A percentile compares a stretch with the other conserved stretches of the same genome.
phyloP scores from a whole-genome alignment of 2,797 vertebrate genomes.

The Nannoperca australis region DNA sequence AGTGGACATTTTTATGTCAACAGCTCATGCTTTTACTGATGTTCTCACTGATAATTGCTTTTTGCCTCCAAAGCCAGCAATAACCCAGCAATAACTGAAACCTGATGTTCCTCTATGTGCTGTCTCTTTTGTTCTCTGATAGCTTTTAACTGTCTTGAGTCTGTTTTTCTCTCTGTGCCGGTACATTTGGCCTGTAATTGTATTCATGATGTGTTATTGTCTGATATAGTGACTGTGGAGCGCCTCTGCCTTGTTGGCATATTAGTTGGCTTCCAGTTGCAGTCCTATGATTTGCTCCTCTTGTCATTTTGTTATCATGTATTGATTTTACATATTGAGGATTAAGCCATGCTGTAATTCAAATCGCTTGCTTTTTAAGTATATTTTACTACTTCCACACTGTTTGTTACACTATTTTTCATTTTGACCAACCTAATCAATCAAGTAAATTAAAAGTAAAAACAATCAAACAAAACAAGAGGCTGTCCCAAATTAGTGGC shows the following conservation, averaged over 20 bases:
- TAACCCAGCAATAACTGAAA: constrained; percentile 67
- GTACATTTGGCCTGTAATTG: constrained; percentile 55
- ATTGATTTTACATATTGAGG: not conserved
- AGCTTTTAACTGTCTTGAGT: constrained; percentile 56
- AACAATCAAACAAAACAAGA: not conserved
- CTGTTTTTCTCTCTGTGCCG: constrained; percentile 53
- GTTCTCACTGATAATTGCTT: constrained; percentile 72
- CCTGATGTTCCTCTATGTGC: constrained; percentile 58
- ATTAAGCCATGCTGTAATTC: not conserved
- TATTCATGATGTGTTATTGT: constrained; percentile 52
- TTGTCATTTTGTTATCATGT: constrained; percentile 4
- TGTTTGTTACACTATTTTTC: not conserved
- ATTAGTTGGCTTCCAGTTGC: constrained; percentile 8
- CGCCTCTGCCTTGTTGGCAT: constrained; percentile 34
- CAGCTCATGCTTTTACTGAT: constrained; percentile 72
- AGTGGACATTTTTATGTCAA: constrained; percentile 81
- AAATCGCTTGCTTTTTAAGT: not conserved
- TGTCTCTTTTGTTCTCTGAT: constrained; percentile 60
- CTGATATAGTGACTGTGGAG: constrained; percentile 38
- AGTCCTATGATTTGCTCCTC: constrained; percentile 12
- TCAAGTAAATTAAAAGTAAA: not conserved
- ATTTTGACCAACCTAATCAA: not conserved
- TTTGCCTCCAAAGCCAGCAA: constrained; percentile 70
- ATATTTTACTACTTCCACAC: not conserved
- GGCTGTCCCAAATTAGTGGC: not conserved